A percentile compares a stretch with the other conserved stretches of the same genome.
These are phyloP conservation scores for Drosophila auraria DNA, from an alignment of 1,140 invertebrate genomes.

Conservation along the genomic window DNA sequence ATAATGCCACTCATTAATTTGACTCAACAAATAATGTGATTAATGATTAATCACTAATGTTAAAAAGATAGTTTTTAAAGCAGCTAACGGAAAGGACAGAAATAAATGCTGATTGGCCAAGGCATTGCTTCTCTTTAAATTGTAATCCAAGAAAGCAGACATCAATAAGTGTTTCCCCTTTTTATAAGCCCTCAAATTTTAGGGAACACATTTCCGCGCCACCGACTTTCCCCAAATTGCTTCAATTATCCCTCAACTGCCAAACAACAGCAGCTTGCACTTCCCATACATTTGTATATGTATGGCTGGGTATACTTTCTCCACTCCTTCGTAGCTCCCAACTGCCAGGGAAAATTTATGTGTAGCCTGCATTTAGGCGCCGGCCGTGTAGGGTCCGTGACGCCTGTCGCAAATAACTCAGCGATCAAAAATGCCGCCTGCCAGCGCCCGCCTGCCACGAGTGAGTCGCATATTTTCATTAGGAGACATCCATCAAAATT, in stretches of 20 bases:
- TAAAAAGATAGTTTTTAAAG: too few relatives aligned
- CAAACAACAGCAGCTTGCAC: conserved; percentile 50
- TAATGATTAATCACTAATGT: too few relatives aligned
- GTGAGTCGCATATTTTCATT: conserved; percentile 70
- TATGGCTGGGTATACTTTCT: background rate
- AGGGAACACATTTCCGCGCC: conserved; percentile 11
- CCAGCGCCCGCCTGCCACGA: background rate
- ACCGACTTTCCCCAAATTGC: conserved; percentile 48
- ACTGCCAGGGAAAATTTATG: conserved; percentile 39
- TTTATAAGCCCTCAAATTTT: conserved; percentile 4
- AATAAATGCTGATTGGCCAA: background rate
- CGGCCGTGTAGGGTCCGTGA: conserved; percentile 17
- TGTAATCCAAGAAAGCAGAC: background rate
- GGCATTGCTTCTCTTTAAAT: background rate
- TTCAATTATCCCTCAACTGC: conserved; percentile 53
- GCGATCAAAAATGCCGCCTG: conserved; percentile 34
- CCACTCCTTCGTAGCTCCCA: background rate
- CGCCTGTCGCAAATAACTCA: conserved; percentile 65
- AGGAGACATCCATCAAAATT: conserved; percentile 78
- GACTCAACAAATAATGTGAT: too few relatives aligned
- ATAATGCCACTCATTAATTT: too few relatives aligned
- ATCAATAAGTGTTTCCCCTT: conserved; percentile 13
- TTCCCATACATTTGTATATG: background rate
- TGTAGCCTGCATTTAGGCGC: conserved; percentile 68
- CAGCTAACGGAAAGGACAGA: too few relatives aligned